Evolutionary conservation across 2,797 vertebrate species (phyloP), one percentile per base, ranked within the genome.

Genomic region (Florisuga fusca): DNA sequence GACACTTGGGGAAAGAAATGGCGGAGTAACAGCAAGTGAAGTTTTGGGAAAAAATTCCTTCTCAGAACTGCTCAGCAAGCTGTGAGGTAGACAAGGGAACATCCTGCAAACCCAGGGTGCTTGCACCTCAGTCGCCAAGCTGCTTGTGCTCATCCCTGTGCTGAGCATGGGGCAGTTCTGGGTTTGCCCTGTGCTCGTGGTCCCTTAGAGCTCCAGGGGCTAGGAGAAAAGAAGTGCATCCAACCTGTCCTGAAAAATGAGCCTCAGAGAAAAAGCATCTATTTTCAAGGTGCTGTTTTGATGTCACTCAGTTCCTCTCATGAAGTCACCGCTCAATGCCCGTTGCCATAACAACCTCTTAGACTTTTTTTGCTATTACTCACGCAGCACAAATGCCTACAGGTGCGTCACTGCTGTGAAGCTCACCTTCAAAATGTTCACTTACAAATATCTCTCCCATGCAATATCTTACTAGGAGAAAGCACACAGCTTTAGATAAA

Each of bases 301-400:
- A 95, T 95, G 90, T 96, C 92, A 95, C 33, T 93, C 29, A 74
- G 3, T 51, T 80, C 33, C 31, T 63, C 9, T 74, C 18, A 4
- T 91, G 80, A 95, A 90, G 88, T 95, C 74, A 91, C 43, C 6
- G 1, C 59, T 61, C 84, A 53, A 58, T 67, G 20, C 59, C 48
- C 34, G 81, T 95, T 95, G 72, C 94, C 87, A 83, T 93, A 90
- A 74, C 94, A 93, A 90, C 81, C 11, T 26, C 6, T 41, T 68
- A 67, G 62, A 46, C 48, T 92, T 87, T 88, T 45, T 68, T 82
- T 0, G 1, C 55, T 83, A 3, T 93, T 93, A 74, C 48, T 86
- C 74, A 90, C 57, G 61, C 50, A 89, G 23, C 46, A 80, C 61
- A 58, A 71, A 83, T 93, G 63, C 74, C 74, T 87, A 79, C 61